Evolutionary conservation across 2,888 invertebrate species (phyloP).

Genomic region (Drosophila siamana): DNA sequence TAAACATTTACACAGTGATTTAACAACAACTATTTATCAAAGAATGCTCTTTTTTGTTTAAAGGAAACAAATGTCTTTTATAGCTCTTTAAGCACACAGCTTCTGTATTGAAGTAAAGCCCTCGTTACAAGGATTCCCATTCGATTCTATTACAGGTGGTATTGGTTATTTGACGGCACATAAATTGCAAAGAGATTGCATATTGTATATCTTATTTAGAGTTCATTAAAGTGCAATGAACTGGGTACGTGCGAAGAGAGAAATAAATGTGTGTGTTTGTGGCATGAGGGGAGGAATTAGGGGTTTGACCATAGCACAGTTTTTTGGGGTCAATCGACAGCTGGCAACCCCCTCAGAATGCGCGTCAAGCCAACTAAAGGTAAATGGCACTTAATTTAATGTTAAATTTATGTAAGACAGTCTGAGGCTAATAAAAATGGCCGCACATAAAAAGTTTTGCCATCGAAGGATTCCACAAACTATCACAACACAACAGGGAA

Average conservation of each 20-base stretch:
- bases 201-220: conserved; percentile 40
- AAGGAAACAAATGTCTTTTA: not conserved
- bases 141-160: not conserved
- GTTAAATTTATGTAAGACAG: conserved; percentile 74
- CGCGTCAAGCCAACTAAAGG: conserved; percentile 21
- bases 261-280: not conserved
- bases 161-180: conserved; percentile 6
- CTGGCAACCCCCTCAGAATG: conserved; percentile 35
- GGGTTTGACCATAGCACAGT: conserved; percentile 5
- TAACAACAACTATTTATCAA: too few species aligned
- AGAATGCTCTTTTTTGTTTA: not conserved
- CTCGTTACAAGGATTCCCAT: too few species aligned
- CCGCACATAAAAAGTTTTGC: conserved; percentile 44
- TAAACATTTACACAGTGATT: too few species aligned
- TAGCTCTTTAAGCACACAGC: too few species aligned
- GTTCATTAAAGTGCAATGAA: conserved; percentile 74
- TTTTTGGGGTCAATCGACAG: conserved; percentile 45
- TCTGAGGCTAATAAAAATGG: conserved; percentile 70
- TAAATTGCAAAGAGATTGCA: conserved; percentile 41
- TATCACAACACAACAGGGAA: conserved; percentile 21
- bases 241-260: conserved; percentile 37
- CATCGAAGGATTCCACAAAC: conserved; percentile 62
- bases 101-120: too few species aligned
- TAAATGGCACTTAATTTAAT: conserved; percentile 77
- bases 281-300: not conserved